These are phyloP conservation scores for Cygnus olor DNA, from an alignment of 2,797 vertebrate species.

Conservation along the genomic window DNA sequence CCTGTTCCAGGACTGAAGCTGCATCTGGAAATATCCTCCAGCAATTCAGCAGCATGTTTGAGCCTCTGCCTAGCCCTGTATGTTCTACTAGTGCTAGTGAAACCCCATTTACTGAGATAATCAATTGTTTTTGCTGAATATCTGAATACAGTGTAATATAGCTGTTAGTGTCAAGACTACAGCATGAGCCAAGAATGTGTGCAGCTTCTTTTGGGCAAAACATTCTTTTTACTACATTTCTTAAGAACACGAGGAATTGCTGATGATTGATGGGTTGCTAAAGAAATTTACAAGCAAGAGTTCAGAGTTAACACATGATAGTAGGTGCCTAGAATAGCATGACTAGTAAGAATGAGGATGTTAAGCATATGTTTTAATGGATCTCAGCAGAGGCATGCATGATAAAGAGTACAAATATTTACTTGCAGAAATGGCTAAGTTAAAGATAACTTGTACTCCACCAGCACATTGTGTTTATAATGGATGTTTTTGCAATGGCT, in stretches of 20 bases:
- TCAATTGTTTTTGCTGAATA: not conserved
- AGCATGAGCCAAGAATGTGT: not conserved
- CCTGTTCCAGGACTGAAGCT: not conserved
- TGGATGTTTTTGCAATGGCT: not conserved
- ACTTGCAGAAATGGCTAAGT: not conserved
- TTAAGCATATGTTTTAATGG: not conserved
- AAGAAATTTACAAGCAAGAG: not conserved
- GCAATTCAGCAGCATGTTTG: not conserved
- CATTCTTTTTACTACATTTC: not conserved
- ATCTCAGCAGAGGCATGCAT: not conserved
- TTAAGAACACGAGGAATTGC: not conserved
- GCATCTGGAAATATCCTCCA: not conserved
- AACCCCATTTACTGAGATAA: not conserved
- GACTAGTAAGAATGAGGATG: not conserved
- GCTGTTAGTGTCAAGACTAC: not conserved
- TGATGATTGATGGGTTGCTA: not conserved
- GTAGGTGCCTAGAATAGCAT: not conserved
- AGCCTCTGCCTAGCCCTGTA: not conserved
- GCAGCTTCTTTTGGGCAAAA: not conserved
- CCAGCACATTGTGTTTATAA: not conserved
- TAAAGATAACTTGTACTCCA: not conserved
- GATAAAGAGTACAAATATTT: not conserved
- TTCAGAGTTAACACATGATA: not conserved
- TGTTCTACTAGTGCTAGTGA: not conserved
- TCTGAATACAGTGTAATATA: not conserved